A percentile compares a stretch with the other conserved stretches of the same genome.
Evolutionary conservation across 64 coral and sea anemone genomes (phyloP).

Genomic region (Acropora tenuis): DNA sequence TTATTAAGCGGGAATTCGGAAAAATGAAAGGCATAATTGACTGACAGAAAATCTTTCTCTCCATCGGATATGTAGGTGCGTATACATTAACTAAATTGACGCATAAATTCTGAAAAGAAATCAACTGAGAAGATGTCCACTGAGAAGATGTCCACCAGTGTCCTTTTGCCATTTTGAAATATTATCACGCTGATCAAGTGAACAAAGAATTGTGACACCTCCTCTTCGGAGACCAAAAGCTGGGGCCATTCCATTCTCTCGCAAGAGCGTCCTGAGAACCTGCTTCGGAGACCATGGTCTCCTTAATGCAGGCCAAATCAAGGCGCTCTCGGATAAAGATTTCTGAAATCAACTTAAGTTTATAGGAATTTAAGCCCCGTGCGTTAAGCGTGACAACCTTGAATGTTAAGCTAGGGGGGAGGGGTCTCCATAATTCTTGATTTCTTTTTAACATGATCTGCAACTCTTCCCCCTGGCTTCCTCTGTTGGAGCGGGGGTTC

Average conservation of each 20-base stretch:
- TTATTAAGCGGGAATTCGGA: not conserved
- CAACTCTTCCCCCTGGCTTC: too few species aligned
- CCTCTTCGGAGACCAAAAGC: slow-evolving; percentile 13
- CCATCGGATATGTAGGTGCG: not conserved
- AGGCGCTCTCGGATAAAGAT: too few species aligned
- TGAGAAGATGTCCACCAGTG: not conserved
- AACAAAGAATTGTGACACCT: not conserved
- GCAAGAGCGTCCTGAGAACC: not conserved
- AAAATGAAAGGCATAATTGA: not conserved
- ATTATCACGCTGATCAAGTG: not conserved
- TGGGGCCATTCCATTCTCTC: not conserved
- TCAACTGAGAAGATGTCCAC: not conserved
- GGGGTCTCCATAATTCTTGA: too few species aligned
- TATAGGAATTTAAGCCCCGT: too few species aligned
- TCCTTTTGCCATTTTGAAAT: not conserved
- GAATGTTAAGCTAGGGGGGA: too few species aligned
- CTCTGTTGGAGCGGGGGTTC: too few species aligned
- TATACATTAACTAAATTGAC: not conserved
- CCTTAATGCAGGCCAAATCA: not conserved
- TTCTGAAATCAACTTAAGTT: too few species aligned
- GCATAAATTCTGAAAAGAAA: not conserved
- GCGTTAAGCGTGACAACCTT: too few species aligned
- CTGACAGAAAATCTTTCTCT: not conserved
- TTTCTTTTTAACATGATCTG: too few species aligned
- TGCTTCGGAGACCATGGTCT: not conserved